Evolutionary conservation across 2,888 invertebrate species (phyloP), one percentile per base, ranked within the genome.

Genomic region (Dascillus cervinus): DNA sequence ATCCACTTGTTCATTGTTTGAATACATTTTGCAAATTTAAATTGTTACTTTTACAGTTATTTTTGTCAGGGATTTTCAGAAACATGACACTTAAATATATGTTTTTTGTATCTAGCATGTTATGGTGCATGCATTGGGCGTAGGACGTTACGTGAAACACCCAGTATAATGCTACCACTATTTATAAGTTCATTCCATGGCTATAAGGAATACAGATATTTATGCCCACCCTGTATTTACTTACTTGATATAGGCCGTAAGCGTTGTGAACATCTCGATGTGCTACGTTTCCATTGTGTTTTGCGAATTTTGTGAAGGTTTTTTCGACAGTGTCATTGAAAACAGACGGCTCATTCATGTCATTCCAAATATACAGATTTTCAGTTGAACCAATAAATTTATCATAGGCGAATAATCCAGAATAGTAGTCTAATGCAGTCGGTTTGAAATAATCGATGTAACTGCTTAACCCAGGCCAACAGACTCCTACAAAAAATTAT

Each of bases 261-360:
- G 92, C 75, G 61, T 98, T 98, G 66, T 98, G 97, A 0, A 97
- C 71, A 57, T 96, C 92, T 43, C 97, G 76, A 67, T 82, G 86
- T 58, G 94, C 88, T 73, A 77, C 92, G 78, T 79, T 82, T 6
- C 77, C 81, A 47, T 83, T 77, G 60, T 78, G 76, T 62, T 6
- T 8, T 17, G 8, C 4, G 4, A 6, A 4, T 17, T 17, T 17
- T 6, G 17, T 4, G 8, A 17, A 17, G 8, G 17, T 17, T 8
- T 17, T 17, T 17, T 17, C 17, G 4, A 17, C 4, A 17, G 17
- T 6, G 8, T 17, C 17, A 61, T 89, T 92, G 64, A 98, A 98
- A 0, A 97, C 91, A 3, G 94, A 91, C 0, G 98, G 97, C 58
- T 98, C 97, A 52, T 98, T 98, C 98, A 98, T 98, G 53, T 98